A percentile compares a stretch with the other conserved stretches of the same genome.
Evolutionary conservation across 2,888 invertebrate species (phyloP).

Genomic region (Polydrusus pterygomalis): DNA sequence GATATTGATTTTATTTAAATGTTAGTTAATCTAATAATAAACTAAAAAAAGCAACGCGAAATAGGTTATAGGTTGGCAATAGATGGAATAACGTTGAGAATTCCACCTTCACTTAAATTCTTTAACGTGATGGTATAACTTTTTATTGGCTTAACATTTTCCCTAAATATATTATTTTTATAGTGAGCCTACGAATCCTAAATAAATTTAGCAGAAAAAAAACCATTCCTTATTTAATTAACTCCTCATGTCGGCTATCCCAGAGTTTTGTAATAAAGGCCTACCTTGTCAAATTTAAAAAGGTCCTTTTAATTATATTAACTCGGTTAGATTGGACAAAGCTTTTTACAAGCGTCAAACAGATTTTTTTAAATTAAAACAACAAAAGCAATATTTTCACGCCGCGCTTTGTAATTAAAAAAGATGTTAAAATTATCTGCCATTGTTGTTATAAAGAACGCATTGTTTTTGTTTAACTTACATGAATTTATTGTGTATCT

Average conservation of each 20-base stretch:
- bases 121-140: too few relatives aligned
- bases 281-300: background rate
- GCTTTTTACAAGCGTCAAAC: background rate
- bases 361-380: constrained; percentile 4
- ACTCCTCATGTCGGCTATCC: background rate
- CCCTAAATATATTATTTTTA: too few relatives aligned
- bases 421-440: constrained; percentile 5
- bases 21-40: too few relatives aligned
- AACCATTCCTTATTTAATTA: background rate
- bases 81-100: too few relatives aligned
- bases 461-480: constrained; percentile 26
- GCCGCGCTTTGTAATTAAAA: constrained; percentile 7
- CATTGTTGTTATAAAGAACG: constrained; percentile 13
- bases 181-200: too few relatives aligned
- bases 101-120: too few relatives aligned
- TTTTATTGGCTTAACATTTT: too few relatives aligned
- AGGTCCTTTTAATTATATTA: background rate
- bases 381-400: constrained; percentile 4
- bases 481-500: constrained; percentile 7
- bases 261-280: background rate
- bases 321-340: background rate
- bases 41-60: too few relatives aligned
- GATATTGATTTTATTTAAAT: too few relatives aligned
- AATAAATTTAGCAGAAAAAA: too few relatives aligned
- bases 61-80: too few relatives aligned